These are phyloP conservation scores for Coracias cyanogaster DNA, from an alignment of 2,797 vertebrate genomes.

Conservation along the genomic window DNA sequence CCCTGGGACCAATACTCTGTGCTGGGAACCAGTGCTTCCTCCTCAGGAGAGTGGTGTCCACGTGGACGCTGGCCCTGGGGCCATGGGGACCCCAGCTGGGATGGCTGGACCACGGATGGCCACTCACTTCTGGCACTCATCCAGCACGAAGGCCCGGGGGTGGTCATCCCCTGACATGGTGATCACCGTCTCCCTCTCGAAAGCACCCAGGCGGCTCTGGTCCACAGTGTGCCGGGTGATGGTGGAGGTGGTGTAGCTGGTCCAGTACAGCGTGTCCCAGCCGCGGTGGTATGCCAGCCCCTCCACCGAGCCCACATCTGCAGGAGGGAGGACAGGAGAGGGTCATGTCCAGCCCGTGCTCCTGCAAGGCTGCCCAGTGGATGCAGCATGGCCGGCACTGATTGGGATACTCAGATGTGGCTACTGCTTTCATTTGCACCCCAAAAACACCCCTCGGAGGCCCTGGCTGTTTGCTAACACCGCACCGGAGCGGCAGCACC, in stretches of 20 bases:
- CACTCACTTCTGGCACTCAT: conserved; percentile 96
- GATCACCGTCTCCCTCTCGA: conserved; percentile 94
- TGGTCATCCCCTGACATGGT: conserved; percentile 98
- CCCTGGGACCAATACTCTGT: neutral
- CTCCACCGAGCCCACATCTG: conserved; percentile 97
- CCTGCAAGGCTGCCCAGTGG: neutral
- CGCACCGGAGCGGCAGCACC: rapidly evolving
- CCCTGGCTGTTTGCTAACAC: neutral
- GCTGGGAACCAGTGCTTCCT: neutral
- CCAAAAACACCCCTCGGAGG: neutral
- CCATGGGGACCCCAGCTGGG: rapidly evolving
- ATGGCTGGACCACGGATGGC: rapidly evolving
- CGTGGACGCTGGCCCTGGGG: neutral
- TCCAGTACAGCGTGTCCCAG: conserved; percentile 98
- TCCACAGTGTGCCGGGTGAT: conserved; percentile 97
- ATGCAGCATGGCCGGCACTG: rapidly evolving
- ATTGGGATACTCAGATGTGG: rapidly evolving
- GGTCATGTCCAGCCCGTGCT: rapidly evolving
- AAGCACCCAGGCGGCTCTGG: conserved; percentile 90
- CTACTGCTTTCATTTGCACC: neutral
- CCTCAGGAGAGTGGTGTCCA: rapidly evolving
- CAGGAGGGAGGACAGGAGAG: neutral
- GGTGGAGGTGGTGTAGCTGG: conserved; percentile 97
- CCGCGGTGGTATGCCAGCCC: conserved; percentile 94
- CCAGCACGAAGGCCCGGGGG: conserved; percentile 95